Base-by-base conservation (phyloP, 2,888 invertebrate species). In the Perdita meconis region DNA sequence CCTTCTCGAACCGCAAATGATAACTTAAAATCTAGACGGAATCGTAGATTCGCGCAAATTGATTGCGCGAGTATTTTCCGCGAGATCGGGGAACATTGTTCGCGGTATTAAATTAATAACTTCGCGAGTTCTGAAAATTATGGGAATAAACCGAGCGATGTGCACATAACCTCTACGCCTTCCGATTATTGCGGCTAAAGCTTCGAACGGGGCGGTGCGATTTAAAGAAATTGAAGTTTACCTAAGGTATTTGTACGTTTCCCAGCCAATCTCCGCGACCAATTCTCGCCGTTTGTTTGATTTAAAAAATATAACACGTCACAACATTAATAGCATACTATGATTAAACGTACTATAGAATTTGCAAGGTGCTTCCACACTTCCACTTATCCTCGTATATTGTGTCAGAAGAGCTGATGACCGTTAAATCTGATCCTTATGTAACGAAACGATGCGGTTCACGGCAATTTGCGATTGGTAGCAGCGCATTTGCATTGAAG, bases 301-400 rank as follows among this genome's bases (percentile, higher is more conserved):
- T 78, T 82, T 87, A 87, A 90, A 89, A 89, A 87, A 87, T 88
- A 88, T 63, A 51, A 63, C 63, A 63, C 63, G 63, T 63, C 63
- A 63, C 63, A 51, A 63, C 51, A 63, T 63, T 50, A 63, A 90
- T 87, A 86, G 87, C 81, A 86, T 77, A 74, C 82, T 75, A 71
- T 84, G 84, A 82, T 77, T 79, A 82, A 57, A 75, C 60, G 77
- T 70, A 74, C 70, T 69, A 72, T 75, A 78, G 66, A 75, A 70
- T 56, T 56, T 50, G 69, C 56, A 63, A 73, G 66, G 63, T 76
- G 61, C 44, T 67, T 72, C 60, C 30, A 66, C 42, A 61, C 44
- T 67, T 72, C 60, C 30, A 66, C 42, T 44, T 51, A 42, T 66
- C 61, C 56, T 10, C 1, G 22, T 73, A 60, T 55, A 19, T 22